Conservation (phyloP, 2,113 vertebrate genomes). For the Neolamprologus variostigma region DNA sequence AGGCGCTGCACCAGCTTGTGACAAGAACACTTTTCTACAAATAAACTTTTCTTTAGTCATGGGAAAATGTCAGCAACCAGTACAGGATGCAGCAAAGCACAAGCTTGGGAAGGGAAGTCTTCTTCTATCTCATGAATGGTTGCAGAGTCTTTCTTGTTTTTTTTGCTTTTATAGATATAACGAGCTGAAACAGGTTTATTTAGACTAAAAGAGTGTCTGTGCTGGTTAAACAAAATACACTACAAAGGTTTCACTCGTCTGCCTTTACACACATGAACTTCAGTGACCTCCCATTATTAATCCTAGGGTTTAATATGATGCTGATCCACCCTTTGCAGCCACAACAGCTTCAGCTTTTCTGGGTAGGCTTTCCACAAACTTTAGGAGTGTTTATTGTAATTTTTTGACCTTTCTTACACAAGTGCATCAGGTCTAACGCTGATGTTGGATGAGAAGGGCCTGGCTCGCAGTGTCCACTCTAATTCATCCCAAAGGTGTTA, state of each 20-base stretch:
- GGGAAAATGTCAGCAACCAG: not conserved
- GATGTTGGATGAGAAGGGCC: not conserved
- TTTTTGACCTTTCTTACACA: not conserved
- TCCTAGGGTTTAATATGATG: not conserved
- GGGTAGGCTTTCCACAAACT: not conserved
- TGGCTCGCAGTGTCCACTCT: not conserved
- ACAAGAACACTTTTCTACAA: not conserved
- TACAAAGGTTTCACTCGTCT: not conserved
- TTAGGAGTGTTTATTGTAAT: not conserved
- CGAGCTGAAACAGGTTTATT: not conserved
- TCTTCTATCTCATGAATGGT: accelerated
- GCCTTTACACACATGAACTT: not conserved
- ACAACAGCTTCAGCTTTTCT: not conserved
- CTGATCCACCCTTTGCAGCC: not conserved
- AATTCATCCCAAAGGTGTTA: not conserved
- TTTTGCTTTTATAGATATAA: not conserved
- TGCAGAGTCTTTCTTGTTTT: not conserved
- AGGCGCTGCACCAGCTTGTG: not conserved
- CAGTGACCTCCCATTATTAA: not conserved
- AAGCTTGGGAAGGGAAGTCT: not conserved
- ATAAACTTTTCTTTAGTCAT: not conserved
- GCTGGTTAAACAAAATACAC: not conserved
- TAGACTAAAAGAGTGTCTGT: not conserved
- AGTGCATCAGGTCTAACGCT: not conserved
- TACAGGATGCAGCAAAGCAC: not conserved